A percentile compares a stretch with the other conserved stretches of the same genome.
Conservation (phyloP, 2,888 invertebrate genomes). For the Orthonevra nobilis region DNA sequence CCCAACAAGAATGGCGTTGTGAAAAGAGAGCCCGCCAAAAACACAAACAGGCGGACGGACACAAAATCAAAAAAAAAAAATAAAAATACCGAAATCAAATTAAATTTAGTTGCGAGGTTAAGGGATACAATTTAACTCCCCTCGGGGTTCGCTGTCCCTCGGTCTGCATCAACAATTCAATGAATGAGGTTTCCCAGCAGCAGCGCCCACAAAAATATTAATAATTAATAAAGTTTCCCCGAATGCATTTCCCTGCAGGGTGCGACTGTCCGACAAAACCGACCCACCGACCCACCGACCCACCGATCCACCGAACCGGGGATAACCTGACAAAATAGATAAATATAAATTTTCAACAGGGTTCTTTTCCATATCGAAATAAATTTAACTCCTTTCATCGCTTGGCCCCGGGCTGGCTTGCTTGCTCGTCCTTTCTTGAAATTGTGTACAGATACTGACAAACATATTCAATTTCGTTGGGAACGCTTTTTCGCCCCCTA, state of each 20-base stretch:
- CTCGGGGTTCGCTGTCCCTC: not conserved
- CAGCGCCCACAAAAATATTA: constrained; percentile 9
- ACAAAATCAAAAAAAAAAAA: too few relatives aligned
- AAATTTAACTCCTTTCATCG: constrained; percentile 42
- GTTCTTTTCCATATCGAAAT: constrained; percentile 40
- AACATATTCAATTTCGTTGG: constrained; percentile 22
- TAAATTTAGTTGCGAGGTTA: constrained; percentile 21
- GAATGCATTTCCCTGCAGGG: not conserved
- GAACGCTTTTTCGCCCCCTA: constrained; percentile 8
- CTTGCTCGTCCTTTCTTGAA: constrained; percentile 35
- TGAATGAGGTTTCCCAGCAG: constrained; percentile 4
- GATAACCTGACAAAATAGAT: constrained; percentile 37
- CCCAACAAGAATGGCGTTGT: too few relatives aligned
- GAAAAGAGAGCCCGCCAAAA: too few relatives aligned
- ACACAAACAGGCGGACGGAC: too few relatives aligned
- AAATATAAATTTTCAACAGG: constrained; percentile 39
- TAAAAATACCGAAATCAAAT: constrained; percentile 28
- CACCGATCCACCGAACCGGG: not conserved
- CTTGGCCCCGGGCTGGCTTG: not conserved
- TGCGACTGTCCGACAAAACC: too few relatives aligned
- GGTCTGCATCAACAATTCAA: not conserved
- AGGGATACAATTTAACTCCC: constrained; percentile 13
- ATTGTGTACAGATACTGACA: constrained; percentile 16
- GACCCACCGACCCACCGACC: not conserved
- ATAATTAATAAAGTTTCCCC: constrained; percentile 56